phyloP scores from a whole-genome alignment of 2,113 vertebrate species.

The Sphyrna mokarran region DNA sequence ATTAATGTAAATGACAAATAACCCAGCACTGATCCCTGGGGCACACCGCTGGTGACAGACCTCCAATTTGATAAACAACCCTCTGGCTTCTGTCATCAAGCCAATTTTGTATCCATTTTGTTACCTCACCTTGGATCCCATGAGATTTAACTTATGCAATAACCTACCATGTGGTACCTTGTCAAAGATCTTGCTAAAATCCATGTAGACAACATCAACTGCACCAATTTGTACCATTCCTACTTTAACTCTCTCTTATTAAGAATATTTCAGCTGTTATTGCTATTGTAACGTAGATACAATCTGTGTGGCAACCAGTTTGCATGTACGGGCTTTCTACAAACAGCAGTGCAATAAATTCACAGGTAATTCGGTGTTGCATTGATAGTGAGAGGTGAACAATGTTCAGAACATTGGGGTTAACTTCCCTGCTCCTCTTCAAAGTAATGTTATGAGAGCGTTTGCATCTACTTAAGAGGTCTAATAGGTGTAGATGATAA shows the following conservation, averaged over 20 bases:
- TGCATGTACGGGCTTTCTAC: background rate
- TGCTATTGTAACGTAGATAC: background rate
- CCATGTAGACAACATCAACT: no score
- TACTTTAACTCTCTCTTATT: background rate
- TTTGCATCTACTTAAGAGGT: background rate
- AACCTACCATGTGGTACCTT: no score
- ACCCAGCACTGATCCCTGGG: no score
- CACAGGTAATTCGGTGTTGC: background rate
- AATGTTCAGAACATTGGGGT: background rate
- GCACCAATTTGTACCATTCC: background rate
- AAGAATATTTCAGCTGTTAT: background rate
- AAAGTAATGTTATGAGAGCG: background rate
- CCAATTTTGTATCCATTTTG: no score
- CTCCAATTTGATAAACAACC: no score
- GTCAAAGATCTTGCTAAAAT: no score
- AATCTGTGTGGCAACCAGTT: background rate
- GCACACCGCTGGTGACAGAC: no score
- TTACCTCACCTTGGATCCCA: no score
- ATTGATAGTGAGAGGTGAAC: background rate
- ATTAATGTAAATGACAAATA: no score
- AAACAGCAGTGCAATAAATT: background rate
- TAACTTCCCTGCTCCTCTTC: background rate
- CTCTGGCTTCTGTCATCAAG: no score
- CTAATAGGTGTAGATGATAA: background rate
- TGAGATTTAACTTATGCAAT: no score